Evolutionary conservation across 2,113 vertebrate genomes (phyloP), one percentile per base, ranked within the genome.

Genomic region (Nycticryphes semicollaris): DNA sequence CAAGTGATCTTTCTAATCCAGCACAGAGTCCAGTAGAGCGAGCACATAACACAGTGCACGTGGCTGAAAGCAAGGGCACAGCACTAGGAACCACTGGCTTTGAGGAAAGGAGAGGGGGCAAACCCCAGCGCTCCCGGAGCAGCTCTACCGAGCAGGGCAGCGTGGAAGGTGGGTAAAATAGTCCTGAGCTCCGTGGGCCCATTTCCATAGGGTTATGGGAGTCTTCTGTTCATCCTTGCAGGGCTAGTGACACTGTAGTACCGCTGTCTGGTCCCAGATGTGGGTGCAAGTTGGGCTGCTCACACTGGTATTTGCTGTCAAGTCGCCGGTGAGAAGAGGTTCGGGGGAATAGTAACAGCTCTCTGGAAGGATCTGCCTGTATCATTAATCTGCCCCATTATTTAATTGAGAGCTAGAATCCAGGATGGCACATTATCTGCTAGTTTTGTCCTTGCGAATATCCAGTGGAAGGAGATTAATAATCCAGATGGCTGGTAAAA

Each of bases 401-500:
- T 39, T 77, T 90, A 77, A 43, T 27, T 62, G 89, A 14, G 72
- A 74, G 56, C 16, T 21, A 31, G 47, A 60, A 63, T 45, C 50
- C 54, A 62, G 62, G 12, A 25, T 73, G 82, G 50, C 50, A 18
- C 43, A 12, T 81, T 48, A 31, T 51, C 94, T 84, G 69, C 69
- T 87, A 7, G 25, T 63, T 89, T 56, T 63, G 69, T 84, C 91
- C 84, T 84, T 64, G 73, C 31, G 81, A 59, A 9, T 59, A 73
- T 74, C 83, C 93, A 47, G 1, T 67, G 76, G 73, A 75, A 91
- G 80, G 84, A 87, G 81, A 74, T 94, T 75, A 72, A 82, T 86
- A 90, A 93, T 80, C 27, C 69, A 78, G 91, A 73, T 87, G 89
- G 80, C 86, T 87, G 84, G 27, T 23, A 17, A 78, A 75, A 82